Evolutionary conservation across 1,140 invertebrate species (phyloP), one percentile per base, ranked within the genome.

Genomic region (Zaprionus ornatus): DNA sequence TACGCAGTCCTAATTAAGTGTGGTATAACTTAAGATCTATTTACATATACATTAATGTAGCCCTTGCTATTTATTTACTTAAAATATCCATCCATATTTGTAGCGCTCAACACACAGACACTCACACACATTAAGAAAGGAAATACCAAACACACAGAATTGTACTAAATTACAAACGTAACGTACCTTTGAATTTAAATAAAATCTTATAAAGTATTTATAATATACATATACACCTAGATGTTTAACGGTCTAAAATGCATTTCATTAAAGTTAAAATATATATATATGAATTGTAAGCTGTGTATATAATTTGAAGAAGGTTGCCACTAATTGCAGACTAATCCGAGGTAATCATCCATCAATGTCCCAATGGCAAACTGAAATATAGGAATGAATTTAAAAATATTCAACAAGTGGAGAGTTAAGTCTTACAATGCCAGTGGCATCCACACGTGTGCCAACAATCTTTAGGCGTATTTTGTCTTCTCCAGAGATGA

Each of bases 381-480:
- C 97, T 92, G 56, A 7, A 67, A 62, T 42, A n/a, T 52, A 48
- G 55, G 25, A 12, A 50, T 0, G 2, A 50, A 1, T 21, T 23
- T 19, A 17, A 17, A 45, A 6, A 45, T 17, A 45, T 45, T 45
- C 40, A 45, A 3, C n/a, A 17, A 3, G 40, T 17, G 2, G 7
- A 17, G 0, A 7, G 5, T 32, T 0, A 0, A 2, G 4, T 95
- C 96, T 96, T 94, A 97, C 96, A 93, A 97, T 97, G 92, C 97
- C 96, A 64, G 95, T 96, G 1, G 99, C 99, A 94, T 99, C 99
- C 3, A 99, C 98, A 93, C 99, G 95, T 4, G 98, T 99, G 55
- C 99, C 99, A 54, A 99, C 99, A 92, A 99, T 99, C 95, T 99
- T 99, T 13, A 98, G 93, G 94, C 99, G 94, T 79, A 99, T 99